These are phyloP conservation scores for Catharus bicknelli DNA, from an alignment of 2,113 vertebrate genomes.

Conservation along the genomic window DNA sequence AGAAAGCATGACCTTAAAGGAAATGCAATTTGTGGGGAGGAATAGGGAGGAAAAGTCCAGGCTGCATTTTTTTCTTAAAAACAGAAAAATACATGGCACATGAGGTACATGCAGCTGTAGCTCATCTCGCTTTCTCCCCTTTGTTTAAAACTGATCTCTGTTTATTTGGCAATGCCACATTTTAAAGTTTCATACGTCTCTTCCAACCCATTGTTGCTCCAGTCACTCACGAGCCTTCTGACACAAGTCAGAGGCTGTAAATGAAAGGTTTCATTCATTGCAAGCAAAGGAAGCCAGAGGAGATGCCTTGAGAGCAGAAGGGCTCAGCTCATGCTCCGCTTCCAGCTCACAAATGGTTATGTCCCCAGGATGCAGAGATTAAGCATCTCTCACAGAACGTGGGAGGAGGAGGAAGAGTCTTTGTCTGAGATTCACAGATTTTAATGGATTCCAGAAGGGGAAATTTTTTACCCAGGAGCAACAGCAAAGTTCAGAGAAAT, in stretches of 20 bases:
- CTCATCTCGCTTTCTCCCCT: neutral
- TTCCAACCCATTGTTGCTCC: neutral
- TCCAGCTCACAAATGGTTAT: neutral
- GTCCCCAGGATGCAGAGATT: conserved; percentile 6
- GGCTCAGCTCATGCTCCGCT: neutral
- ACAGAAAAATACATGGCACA: too few species aligned
- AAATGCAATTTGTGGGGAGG: neutral
- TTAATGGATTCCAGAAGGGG: conserved; percentile 42
- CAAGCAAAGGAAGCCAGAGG: neutral
- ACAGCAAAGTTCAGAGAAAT: conserved; percentile 37
- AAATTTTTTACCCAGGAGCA: conserved; percentile 8
- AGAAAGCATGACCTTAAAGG: conserved; percentile 16
- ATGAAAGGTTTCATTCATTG: conserved; percentile 14
- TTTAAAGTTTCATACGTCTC: neutral
- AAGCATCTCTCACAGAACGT: neutral
- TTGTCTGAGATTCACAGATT: neutral
- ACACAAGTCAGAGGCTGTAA: neutral
- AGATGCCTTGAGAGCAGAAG: neutral
- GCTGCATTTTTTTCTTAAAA: neutral
- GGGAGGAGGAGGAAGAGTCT: neutral
- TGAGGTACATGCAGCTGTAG: neutral
- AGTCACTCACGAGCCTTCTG: neutral
- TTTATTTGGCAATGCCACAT: neutral
- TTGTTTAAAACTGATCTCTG: neutral
- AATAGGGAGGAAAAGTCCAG: neutral